Percentiles rank a stretch among this genome's conserved stretches.
phyloP scores from a whole-genome alignment of 2,113 vertebrate species.

The Myrmecophaga tridactyla region DNA sequence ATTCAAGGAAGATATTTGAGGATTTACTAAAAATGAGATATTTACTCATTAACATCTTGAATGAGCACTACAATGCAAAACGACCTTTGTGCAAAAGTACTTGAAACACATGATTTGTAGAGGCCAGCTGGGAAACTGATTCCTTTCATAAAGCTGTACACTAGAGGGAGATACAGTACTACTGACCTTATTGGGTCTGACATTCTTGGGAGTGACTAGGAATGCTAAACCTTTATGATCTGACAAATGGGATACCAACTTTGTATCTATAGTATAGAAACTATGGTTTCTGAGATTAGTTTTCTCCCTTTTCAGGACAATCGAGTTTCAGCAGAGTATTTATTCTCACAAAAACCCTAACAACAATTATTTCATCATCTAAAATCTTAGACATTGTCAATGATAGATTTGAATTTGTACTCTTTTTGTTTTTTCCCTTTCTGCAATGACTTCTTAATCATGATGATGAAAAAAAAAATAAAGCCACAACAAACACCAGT shows the following conservation, averaged over 20 bases:
- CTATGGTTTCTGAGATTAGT: not conserved
- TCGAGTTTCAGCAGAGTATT: not conserved
- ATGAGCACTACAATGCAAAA: not conserved
- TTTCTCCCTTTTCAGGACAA: not conserved
- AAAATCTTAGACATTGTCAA: not conserved
- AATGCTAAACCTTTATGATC: not conserved
- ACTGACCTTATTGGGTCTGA: not conserved
- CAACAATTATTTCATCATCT: not conserved
- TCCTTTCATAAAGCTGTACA: not conserved
- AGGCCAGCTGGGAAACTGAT: not conserved
- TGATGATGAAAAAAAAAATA: too few relatives aligned
- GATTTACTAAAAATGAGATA: not conserved
- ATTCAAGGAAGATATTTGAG: not conserved
- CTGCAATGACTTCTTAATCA: slow-evolving; percentile 19
- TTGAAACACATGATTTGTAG: not conserved
- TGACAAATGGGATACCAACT: not conserved
- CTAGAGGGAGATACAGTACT: not conserved
- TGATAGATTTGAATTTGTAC: not conserved
- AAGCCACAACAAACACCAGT: too few relatives aligned
- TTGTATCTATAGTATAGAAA: not conserved
- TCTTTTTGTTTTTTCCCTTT: slow-evolving; percentile 8
- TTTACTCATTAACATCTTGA: slow-evolving; percentile 2
- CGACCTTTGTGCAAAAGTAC: not conserved
- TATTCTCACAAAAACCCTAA: not conserved
- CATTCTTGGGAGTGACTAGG: not conserved